Evolutionary conservation across 2,888 invertebrate genomes (phyloP).

Genomic region (Apamea sordens): DNA sequence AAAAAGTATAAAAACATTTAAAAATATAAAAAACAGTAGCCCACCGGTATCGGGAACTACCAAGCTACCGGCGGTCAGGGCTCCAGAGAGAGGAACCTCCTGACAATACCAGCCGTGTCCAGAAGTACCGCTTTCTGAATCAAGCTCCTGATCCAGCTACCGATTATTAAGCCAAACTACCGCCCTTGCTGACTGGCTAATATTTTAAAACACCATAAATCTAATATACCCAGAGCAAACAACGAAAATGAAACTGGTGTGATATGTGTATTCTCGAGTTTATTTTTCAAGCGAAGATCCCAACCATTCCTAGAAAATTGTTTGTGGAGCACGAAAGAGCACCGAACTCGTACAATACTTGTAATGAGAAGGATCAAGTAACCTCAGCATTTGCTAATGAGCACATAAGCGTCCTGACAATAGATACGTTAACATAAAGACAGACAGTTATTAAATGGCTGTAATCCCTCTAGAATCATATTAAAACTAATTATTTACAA

Average conservation of each 20-base stretch:
- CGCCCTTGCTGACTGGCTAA: not conserved
- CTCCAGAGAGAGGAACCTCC: no score
- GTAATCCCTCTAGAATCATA: not conserved
- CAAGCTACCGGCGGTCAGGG: no score
- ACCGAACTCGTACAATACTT: conserved; percentile 1
- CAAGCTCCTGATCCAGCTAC: no score
- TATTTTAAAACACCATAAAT: not conserved
- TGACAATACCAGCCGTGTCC: no score
- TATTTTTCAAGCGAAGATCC: not conserved
- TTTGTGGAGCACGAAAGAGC: not conserved
- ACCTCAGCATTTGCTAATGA: conserved; percentile 31
- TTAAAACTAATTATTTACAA: not conserved
- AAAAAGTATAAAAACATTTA: no score
- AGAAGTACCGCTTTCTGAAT: no score
- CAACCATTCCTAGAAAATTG: not conserved
- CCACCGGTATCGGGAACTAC: no score
- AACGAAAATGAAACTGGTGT: not conserved
- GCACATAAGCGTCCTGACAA: not conserved
- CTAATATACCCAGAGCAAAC: not conserved
- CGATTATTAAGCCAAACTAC: not conserved
- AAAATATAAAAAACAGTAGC: no score
- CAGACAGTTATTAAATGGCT: not conserved
- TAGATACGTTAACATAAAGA: conserved; percentile 4
- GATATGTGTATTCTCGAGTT: not conserved
- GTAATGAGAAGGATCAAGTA: conserved; percentile 37